Evolutionary conservation across 2,113 vertebrate genomes (phyloP).

Genomic region (Butastur rufipennis): DNA sequence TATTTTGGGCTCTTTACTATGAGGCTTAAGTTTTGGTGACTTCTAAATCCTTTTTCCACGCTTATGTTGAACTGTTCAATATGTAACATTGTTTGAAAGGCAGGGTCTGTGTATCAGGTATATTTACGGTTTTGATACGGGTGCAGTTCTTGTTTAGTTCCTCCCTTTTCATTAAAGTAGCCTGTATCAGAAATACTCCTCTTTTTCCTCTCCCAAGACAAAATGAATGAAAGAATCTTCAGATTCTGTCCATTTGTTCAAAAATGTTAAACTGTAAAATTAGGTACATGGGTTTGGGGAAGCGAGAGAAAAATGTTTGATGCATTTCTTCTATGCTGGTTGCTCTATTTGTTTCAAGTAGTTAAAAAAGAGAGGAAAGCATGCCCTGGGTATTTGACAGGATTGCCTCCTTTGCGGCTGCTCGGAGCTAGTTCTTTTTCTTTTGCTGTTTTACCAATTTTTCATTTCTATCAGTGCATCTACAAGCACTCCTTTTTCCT

Average conservation of each 20-base stretch:
- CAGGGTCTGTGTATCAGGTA: neutral
- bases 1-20: neutral
- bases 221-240: neutral
- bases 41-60: neutral
- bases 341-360: neutral
- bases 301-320: neutral
- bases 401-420: neutral
- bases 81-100: neutral
- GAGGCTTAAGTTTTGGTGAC: neutral
- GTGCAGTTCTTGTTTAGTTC: neutral
- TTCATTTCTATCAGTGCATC: neutral
- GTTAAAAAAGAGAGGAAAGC: neutral
- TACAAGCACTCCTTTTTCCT: neutral
- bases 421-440: neutral
- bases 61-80: rapidly evolving
- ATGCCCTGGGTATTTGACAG: neutral
- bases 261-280: neutral
- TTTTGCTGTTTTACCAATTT: neutral
- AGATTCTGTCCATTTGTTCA: neutral
- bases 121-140: neutral
- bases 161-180: neutral
- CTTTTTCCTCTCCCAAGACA: neutral
- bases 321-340: neutral
- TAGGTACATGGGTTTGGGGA: neutral
- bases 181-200: neutral